Evolutionary conservation across 2,888 invertebrate species (phyloP).

Genomic region (Harpagoxenus sublaevis): DNA sequence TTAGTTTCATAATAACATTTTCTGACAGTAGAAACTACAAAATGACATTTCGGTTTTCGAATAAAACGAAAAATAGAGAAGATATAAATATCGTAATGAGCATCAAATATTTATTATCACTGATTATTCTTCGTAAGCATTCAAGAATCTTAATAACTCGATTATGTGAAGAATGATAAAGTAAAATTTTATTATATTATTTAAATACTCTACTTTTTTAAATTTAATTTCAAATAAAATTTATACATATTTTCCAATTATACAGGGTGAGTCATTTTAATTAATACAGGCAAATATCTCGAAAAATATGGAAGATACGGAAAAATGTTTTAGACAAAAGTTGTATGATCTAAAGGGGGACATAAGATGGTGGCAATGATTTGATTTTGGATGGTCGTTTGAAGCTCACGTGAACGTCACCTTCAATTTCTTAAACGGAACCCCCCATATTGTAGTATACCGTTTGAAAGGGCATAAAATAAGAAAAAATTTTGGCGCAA

Average conservation of each 20-base stretch:
- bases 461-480: too few species aligned
- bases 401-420: too few species aligned
- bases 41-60: background rate
- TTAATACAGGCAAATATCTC: too few species aligned
- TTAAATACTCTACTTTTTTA: background rate
- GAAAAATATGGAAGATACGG: too few species aligned
- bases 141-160: background rate
- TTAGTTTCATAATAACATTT: background rate
- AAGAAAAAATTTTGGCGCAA: too few species aligned
- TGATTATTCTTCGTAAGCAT: background rate
- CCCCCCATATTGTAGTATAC: too few species aligned
- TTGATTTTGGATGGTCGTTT: too few species aligned
- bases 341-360: too few species aligned
- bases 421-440: too few species aligned
- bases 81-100: background rate
- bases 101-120: background rate
- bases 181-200: background rate
- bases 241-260: background rate
- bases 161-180: constrained; percentile 1
- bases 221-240: background rate
- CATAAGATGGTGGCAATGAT: too few species aligned
- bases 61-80: background rate
- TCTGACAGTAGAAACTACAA: background rate
- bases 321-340: too few species aligned
- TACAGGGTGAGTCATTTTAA: too few species aligned